These are phyloP conservation scores for Pandemis corylana DNA, from an alignment of 2,888 invertebrate species.

Conservation along the genomic window DNA sequence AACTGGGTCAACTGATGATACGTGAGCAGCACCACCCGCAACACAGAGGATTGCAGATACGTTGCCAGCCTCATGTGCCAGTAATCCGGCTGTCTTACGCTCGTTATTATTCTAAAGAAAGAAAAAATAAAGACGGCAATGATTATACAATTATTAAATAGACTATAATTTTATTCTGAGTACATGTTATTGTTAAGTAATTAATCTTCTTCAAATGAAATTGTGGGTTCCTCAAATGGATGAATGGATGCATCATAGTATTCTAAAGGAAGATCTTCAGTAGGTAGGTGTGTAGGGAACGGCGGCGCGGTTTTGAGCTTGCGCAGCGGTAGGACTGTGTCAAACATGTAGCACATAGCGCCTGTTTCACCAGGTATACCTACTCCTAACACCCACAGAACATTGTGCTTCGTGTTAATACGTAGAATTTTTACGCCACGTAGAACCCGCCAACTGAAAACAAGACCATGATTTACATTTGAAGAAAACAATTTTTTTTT, in stretches of 20 bases:
- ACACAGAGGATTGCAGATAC: no score
- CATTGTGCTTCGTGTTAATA: constrained; percentile 97
- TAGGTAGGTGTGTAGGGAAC: constrained; percentile 92
- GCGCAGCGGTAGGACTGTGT: constrained; percentile 88
- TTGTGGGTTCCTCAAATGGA: constrained; percentile 88
- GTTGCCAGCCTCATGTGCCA: no score
- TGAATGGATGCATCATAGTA: constrained; percentile 91
- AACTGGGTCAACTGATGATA: no score
- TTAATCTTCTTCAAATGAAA: constrained; percentile 84
- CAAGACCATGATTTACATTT: constrained; percentile 2
- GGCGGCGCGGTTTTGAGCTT: constrained; percentile 86
- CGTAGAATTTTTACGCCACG: constrained; percentile 92
- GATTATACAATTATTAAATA: not conserved
- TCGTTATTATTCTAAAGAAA: no score
- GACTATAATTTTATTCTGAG: constrained; percentile 26
- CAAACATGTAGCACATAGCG: constrained; percentile 91
- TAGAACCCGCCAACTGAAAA: constrained; percentile 82
- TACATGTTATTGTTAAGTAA: constrained; percentile 2
- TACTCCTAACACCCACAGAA: constrained; percentile 94
- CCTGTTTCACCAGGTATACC: constrained; percentile 94
- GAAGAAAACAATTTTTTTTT: not conserved
- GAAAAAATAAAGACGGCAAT: not conserved
- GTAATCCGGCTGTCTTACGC: no score
- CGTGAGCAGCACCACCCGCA: no score
- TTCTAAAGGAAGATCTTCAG: constrained; percentile 88